Conservation (phyloP, 2,888 invertebrate genomes). For the Heliconius sara region DNA sequence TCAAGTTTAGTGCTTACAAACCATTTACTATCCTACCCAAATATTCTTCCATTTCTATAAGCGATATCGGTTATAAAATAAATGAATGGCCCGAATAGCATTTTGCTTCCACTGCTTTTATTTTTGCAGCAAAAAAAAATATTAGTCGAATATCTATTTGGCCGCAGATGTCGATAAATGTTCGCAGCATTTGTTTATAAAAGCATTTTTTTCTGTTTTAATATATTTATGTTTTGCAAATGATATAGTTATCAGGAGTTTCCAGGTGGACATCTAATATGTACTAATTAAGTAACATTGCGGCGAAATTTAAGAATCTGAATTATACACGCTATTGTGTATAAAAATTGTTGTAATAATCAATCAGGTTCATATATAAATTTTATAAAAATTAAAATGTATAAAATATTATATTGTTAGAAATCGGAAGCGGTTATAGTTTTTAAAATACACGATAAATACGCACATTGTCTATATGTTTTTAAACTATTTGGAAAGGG, state of each 20-base stretch:
- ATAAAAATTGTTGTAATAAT: too few species aligned
- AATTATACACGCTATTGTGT: too few species aligned
- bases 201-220: neutral
- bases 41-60: constrained; percentile 11
- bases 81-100: constrained; percentile 14
- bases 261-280: neutral
- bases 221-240: neutral
- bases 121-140: constrained; percentile 5
- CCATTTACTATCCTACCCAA: neutral
- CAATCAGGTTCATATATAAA: too few species aligned
- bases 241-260: too few species aligned
- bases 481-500: too few species aligned
- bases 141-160: constrained; percentile 26
- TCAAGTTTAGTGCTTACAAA: neutral
- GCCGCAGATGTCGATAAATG: constrained; percentile 28
- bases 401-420: too few species aligned
- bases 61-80: constrained; percentile 21
- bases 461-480: too few species aligned
- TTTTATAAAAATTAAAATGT: too few species aligned
- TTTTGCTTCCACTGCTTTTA: constrained; percentile 8
- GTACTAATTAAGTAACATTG: too few species aligned
- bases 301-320: too few species aligned
- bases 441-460: too few species aligned
- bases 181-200: constrained; percentile 1
- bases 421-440: too few species aligned